Evolutionary conservation across 2,113 vertebrate species (phyloP).

Genomic region (Crotalus tigris): DNA sequence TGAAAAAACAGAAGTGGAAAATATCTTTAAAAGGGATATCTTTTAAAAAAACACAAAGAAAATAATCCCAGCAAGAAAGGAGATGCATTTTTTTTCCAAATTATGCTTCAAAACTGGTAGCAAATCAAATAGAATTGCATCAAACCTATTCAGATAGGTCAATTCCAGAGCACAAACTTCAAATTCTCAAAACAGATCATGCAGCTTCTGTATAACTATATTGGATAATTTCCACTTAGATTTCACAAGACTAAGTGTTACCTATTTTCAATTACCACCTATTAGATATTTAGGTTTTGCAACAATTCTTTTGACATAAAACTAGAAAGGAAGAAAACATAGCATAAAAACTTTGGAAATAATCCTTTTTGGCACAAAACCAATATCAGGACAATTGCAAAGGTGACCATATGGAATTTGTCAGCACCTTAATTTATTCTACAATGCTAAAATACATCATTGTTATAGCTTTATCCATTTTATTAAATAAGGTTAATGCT

Average conservation of each 20-base stretch:
- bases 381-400: fast-evolving
- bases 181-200: neutral
- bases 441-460: constrained; percentile 6
- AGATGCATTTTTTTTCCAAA: neutral
- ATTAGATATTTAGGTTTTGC: neutral
- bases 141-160: neutral
- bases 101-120: neutral
- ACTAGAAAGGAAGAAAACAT: constrained; percentile 11
- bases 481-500: constrained; percentile 40
- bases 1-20: neutral
- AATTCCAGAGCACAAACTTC: neutral
- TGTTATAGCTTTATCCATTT: neutral
- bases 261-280: fast-evolving
- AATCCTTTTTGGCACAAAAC: neutral
- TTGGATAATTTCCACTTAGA: neutral
- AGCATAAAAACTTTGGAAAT: neutral
- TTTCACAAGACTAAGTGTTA: neutral
- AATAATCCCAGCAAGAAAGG: neutral
- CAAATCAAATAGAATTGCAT: neutral
- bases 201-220: neutral
- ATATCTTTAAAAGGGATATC: neutral
- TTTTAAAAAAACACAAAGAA: neutral
- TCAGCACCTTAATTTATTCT: constrained; percentile 7
- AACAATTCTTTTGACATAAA: neutral
- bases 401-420: neutral